Conservation (phyloP, 2,797 vertebrate genomes). For the Sebastes cheni region DNA sequence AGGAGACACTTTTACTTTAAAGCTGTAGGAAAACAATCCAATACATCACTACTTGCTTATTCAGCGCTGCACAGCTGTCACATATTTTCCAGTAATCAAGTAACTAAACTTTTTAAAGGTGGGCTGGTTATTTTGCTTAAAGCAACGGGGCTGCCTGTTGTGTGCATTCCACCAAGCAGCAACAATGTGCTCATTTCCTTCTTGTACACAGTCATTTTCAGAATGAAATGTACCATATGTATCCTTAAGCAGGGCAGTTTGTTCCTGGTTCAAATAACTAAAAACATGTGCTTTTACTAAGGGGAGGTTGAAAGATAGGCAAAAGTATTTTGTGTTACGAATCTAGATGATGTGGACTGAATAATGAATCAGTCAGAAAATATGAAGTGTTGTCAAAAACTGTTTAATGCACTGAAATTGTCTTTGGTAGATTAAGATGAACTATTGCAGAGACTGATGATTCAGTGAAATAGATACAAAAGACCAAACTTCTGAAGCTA, state of each 20-base stretch:
- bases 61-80: slow-evolving; percentile 56
- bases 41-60: neutral
- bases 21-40: slow-evolving; percentile 11
- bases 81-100: slow-evolving; percentile 68
- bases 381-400: neutral
- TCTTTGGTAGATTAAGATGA: neutral
- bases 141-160: neutral
- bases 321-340: neutral
- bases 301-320: neutral
- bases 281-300: slow-evolving; percentile 24
- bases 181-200: neutral
- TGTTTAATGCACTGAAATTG: neutral
- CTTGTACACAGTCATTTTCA: neutral
- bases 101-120: neutral
- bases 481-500: neutral
- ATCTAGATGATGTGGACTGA: neutral
- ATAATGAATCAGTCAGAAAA: neutral
- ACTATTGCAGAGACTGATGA: neutral
- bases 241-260: neutral
- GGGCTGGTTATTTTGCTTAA: neutral
- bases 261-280: slow-evolving; percentile 14
- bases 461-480: neutral
- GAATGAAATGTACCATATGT: neutral
- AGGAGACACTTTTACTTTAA: slow-evolving; percentile 33
- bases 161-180: slow-evolving; percentile 1